Percentiles rank a stretch among this genome's conserved stretches.
Conservation (phyloP, 2,888 invertebrate species). For the Conus canariensis region DNA sequence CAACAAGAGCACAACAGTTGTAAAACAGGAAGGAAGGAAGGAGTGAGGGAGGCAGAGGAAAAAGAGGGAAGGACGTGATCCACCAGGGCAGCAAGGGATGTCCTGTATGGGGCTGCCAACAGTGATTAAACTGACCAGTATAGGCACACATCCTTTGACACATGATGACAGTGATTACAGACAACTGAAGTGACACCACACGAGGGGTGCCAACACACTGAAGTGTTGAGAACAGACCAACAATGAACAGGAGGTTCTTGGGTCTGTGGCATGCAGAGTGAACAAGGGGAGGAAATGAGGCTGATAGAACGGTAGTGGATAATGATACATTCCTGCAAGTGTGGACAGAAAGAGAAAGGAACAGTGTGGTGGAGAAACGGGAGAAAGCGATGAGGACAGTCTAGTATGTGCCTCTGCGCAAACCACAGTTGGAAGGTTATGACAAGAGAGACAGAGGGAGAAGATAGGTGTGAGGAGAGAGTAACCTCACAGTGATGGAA, state of each 20-base stretch:
- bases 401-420: too few species aligned
- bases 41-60: not conserved
- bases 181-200: too few species aligned
- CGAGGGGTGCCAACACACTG: not conserved
- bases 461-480: not conserved
- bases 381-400: too few species aligned
- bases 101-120: not conserved
- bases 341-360: too few species aligned
- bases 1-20: not conserved
- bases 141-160: not conserved
- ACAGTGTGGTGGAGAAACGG: too few species aligned
- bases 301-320: too few species aligned
- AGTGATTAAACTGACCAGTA: too few species aligned
- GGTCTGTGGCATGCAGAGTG: too few species aligned
- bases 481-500: not conserved
- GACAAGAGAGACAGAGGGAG: not conserved
- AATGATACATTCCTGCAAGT: too few species aligned
- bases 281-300: too few species aligned
- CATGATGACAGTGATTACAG: not conserved
- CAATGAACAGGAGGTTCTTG: too few species aligned
- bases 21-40: not conserved
- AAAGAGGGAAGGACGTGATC: not conserved
- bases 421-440: too few species aligned
- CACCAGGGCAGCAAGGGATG: not conserved
- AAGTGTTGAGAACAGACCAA: not conserved